Percentiles rank a stretch among this genome's conserved stretches.
These are phyloP conservation scores for Oscheius onirici DNA, from an alignment of 2,888 invertebrate species.

Conservation along the genomic window DNA sequence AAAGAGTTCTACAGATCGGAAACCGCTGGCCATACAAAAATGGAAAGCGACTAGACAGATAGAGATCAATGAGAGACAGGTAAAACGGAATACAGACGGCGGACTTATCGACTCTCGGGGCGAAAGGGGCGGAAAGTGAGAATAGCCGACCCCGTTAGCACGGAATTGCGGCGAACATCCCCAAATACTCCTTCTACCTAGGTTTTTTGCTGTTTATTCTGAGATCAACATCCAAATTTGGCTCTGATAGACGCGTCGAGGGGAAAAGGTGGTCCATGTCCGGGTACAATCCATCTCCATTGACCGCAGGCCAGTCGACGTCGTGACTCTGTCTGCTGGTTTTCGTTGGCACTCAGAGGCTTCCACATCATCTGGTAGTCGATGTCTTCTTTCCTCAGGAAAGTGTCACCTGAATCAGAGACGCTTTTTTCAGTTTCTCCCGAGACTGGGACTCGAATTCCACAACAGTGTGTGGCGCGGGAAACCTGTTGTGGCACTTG, in stretches of 20 bases:
- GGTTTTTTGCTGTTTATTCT: neutral
- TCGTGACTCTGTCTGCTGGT: conserved; percentile 34
- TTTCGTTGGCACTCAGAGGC: conserved; percentile 61
- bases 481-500: neutral
- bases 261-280: conserved; percentile 55
- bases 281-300: conserved; percentile 66
- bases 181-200: neutral
- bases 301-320: conserved; percentile 50
- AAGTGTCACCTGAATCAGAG: conserved; percentile 49
- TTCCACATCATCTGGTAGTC: conserved; percentile 68
- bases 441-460: too few species aligned
- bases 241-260: conserved; percentile 39
- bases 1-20: too few species aligned
- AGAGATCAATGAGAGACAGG: too few species aligned
- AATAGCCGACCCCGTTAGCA: conserved; percentile 30
- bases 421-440: conserved; percentile 8
- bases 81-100: too few species aligned
- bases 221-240: conserved; percentile 46
- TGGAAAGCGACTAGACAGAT: too few species aligned
- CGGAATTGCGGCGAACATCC: neutral
- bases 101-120: neutral
- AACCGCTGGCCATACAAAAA: too few species aligned
- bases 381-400: conserved; percentile 61
- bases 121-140: conserved; percentile 30
- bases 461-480: too few species aligned